These are phyloP conservation scores for Megalurothrips usitatus DNA, from an alignment of 2,888 invertebrate genomes.

Conservation along the genomic window DNA sequence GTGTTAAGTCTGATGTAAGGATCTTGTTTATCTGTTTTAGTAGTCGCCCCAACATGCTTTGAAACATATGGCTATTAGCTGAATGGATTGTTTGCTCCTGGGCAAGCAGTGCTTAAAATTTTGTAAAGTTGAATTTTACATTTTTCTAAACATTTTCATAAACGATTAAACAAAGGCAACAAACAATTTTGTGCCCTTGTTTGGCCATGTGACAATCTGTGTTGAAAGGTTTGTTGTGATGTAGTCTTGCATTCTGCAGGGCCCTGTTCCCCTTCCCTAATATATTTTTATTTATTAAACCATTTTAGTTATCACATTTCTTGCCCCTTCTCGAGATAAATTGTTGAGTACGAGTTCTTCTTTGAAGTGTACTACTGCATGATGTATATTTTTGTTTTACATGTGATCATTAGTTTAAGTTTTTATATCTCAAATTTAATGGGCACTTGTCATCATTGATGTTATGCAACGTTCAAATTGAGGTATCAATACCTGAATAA, in stretches of 20 bases:
- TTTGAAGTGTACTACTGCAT: too few relatives aligned
- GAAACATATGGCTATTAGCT: not conserved
- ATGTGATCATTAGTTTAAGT: slow-evolving; percentile 2
- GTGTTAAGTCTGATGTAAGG: not conserved
- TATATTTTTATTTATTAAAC: not conserved
- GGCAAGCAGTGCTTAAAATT: not conserved
- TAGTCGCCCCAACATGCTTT: not conserved
- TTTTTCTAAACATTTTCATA: not conserved
- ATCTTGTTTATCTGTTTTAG: not conserved
- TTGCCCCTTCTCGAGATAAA: not conserved
- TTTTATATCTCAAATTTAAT: not conserved
- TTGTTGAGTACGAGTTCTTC: not conserved
- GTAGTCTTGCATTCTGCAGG: not conserved
- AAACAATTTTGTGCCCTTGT: not conserved
- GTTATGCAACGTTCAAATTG: not conserved
- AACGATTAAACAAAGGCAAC: not conserved
- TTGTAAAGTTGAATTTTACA: not conserved
- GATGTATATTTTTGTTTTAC: not conserved
- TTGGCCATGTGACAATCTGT: not conserved
- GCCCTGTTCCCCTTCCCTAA: not conserved
- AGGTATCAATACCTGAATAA: not conserved
- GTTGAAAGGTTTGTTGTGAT: not conserved
- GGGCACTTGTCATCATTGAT: not conserved
- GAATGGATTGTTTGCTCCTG: not conserved
- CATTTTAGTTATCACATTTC: not conserved